Percentiles rank a stretch among this genome's conserved stretches.
These are phyloP conservation scores for Phyllostomus discolor DNA, from an alignment of 2,113 vertebrate species.

Conservation along the genomic window DNA sequence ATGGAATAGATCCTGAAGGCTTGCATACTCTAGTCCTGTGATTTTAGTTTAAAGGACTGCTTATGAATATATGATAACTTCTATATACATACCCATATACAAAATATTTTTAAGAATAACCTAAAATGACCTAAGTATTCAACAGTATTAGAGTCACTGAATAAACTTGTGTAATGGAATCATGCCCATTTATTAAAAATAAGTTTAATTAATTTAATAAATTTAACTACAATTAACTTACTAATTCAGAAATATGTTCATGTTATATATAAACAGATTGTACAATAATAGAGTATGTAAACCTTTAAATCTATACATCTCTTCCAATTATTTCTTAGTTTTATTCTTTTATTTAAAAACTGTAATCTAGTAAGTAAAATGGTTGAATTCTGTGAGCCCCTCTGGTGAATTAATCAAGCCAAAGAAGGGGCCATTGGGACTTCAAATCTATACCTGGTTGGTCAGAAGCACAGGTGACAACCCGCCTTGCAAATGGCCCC, in stretches of 20 bases:
- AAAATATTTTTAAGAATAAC: not conserved
- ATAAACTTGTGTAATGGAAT: not conserved
- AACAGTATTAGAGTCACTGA: not conserved
- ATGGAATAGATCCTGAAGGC: not conserved
- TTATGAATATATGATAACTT: not conserved
- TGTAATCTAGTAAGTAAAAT: not conserved
- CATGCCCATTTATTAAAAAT: not conserved
- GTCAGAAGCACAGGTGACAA: not conserved
- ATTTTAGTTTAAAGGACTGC: not conserved
- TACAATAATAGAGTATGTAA: not conserved
- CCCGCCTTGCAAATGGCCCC: not conserved
- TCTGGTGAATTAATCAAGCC: not conserved
- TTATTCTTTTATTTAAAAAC: not conserved
- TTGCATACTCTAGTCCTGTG: not conserved
- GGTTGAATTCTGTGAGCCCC: not conserved
- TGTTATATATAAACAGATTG: not conserved
- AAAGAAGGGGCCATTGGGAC: not conserved
- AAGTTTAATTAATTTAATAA: not conserved
- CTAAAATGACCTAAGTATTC: not conserved
- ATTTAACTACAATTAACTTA: not conserved
- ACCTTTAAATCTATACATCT: not conserved
- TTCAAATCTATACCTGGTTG: not conserved
- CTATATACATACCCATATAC: not conserved
- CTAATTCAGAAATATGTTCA: not conserved
- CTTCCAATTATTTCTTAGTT: not conserved